These are phyloP conservation scores for Nasonia vitripennis DNA, from an alignment of 1,140 invertebrate species.

Conservation along the genomic window DNA sequence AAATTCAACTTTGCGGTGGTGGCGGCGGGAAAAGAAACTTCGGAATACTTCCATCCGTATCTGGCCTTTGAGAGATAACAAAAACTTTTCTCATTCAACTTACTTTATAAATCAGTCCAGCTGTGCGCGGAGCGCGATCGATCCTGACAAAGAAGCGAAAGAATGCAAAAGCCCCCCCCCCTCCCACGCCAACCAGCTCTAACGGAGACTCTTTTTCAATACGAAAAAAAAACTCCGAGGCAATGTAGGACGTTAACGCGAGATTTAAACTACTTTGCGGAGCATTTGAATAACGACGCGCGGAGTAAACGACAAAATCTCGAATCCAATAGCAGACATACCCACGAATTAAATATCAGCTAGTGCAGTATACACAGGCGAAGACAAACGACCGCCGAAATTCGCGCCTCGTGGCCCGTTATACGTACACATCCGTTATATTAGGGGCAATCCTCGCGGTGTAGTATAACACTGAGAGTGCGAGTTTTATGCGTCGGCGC, in stretches of 20 bases:
- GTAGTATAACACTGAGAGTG: neutral
- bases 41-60: conserved; percentile 49
- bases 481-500: conserved; percentile 41
- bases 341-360: no score
- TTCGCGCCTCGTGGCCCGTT: conserved; percentile 68
- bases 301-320: no score
- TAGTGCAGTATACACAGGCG: conserved; percentile 58
- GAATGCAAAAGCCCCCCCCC: conserved; percentile 3
- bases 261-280: neutral
- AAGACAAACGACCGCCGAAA: conserved; percentile 71
- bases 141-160: conserved; percentile 38
- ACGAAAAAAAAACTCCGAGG: neutral
- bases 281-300: neutral
- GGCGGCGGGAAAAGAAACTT: conserved; percentile 25
- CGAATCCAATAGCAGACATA: neutral
- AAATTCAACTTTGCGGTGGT: conserved; percentile 30
- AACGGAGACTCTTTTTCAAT: conserved; percentile 13
- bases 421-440: conserved; percentile 65
- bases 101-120: conserved; percentile 53
- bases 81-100: conserved; percentile 54
- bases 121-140: conserved; percentile 19
- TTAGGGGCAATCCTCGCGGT: conserved; percentile 63
- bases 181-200: neutral
- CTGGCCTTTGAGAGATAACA: conserved; percentile 53
- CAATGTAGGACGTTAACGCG: no score